Evolutionary conservation across 2,113 vertebrate species (phyloP).

Genomic region (Tautogolabrus adspersus): DNA sequence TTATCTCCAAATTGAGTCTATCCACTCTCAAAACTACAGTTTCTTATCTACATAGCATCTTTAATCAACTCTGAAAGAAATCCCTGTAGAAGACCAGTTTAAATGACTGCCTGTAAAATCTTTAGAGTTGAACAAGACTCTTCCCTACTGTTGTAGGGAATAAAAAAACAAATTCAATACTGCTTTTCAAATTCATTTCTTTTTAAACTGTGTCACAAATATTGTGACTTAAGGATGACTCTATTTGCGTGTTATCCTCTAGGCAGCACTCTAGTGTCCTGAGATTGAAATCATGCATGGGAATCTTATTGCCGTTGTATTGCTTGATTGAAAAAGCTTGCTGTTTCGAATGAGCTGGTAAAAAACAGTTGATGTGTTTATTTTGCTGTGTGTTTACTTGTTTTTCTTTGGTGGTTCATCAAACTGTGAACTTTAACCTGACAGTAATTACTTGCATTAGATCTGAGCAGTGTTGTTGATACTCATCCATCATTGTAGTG

Average conservation of each 20-base stretch:
- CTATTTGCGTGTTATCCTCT: conserved; percentile 76
- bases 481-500: conserved; percentile 25
- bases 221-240: conserved; percentile 37
- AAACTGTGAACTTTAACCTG: conserved; percentile 23
- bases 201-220: conserved; percentile 61
- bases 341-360: conserved; percentile 40
- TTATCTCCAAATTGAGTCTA: conserved; percentile 34
- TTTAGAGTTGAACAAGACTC: conserved; percentile 17
- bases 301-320: conserved; percentile 76
- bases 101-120: conserved; percentile 36
- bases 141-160: conserved; percentile 11
- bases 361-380: conserved; percentile 23
- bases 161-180: conserved; percentile 30
- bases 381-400: conserved; percentile 18
- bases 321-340: conserved; percentile 71
- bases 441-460: conserved; percentile 6
- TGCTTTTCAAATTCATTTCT: conserved; percentile 31
- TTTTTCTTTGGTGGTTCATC: neutral
- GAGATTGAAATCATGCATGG: conserved; percentile 74
- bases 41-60: conserved; percentile 40
- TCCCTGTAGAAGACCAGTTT: conserved; percentile 23
- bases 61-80: conserved; percentile 57
- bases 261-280: conserved; percentile 66
- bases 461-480: conserved; percentile 16
- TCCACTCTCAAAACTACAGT: conserved; percentile 28